Evolutionary conservation across 2,888 invertebrate species (phyloP).

Genomic region (Heteromurus nitidus): DNA sequence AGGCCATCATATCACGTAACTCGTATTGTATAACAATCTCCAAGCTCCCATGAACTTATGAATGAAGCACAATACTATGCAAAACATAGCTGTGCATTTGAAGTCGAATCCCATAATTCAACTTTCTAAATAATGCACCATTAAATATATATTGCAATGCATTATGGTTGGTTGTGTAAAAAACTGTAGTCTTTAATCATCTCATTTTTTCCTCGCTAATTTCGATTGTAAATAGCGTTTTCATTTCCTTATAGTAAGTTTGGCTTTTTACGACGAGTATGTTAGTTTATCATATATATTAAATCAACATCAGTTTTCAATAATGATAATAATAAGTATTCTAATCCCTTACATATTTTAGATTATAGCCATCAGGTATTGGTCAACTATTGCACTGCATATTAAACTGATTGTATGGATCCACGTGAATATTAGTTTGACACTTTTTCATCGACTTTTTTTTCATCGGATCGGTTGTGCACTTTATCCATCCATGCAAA

Average conservation of each 20-base stretch:
- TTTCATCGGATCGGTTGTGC: too few species aligned
- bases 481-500: too few species aligned
- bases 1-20: too few species aligned
- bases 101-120: too few species aligned
- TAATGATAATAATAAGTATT: not conserved
- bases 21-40: too few species aligned
- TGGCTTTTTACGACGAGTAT: not conserved
- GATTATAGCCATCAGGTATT: slow-evolving; percentile 61
- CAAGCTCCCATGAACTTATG: too few species aligned
- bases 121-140: too few species aligned
- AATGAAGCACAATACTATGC: too few species aligned
- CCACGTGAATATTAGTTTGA: too few species aligned
- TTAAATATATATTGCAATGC: not conserved
- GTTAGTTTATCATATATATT: not conserved
- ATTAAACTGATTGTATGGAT: slow-evolving; percentile 2
- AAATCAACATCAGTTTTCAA: not conserved
- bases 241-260: slow-evolving; percentile 11
- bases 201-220: not conserved
- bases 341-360: not conserved
- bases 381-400: slow-evolving; percentile 64
- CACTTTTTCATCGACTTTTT: too few species aligned
- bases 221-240: slow-evolving; percentile 33
- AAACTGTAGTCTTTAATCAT: not conserved
- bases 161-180: too few species aligned
- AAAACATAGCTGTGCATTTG: too few species aligned